phyloP scores from a whole-genome alignment of 2,797 vertebrate species.

The Chelidonichthys spinosus region DNA sequence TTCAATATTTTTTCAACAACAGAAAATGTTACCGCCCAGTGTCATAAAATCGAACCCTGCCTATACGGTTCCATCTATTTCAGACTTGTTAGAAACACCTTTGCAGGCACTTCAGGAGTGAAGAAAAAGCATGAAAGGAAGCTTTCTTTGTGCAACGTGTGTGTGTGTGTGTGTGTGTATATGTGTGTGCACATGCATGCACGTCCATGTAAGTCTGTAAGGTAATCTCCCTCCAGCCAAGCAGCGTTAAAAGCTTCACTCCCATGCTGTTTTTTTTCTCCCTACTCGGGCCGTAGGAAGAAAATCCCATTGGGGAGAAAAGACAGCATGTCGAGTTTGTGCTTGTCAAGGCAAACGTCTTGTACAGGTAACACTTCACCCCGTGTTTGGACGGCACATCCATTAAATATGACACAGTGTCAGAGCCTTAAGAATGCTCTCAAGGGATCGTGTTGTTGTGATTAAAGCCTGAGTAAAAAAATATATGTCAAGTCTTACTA shows the following conservation, averaged over 20 bases:
- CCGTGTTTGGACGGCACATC: constrained; percentile 58
- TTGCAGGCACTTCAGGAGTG: not conserved
- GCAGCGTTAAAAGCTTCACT: constrained; percentile 63
- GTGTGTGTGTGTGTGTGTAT: constrained; percentile 40
- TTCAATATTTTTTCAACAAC: not conserved
- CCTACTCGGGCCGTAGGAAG: constrained; percentile 22
- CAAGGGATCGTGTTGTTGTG: constrained; percentile 24
- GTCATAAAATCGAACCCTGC: not conserved
- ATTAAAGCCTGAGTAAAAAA: constrained; percentile 44
- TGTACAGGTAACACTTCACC: constrained; percentile 62
- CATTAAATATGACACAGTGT: constrained; percentile 62
- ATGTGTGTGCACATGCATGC: constrained; percentile 21
- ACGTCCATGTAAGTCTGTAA: constrained; percentile 44
- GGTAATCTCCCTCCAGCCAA: constrained; percentile 57
- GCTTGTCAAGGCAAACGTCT: constrained; percentile 50
- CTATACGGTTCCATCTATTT: not conserved
- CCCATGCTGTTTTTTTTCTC: constrained; percentile 20
- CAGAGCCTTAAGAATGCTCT: constrained; percentile 44
- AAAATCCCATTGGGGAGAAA: constrained; percentile 67
- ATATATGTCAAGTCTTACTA: constrained; percentile 32
- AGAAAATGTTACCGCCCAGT: not conserved
- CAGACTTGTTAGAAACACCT: not conserved
- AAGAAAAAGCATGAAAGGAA: constrained; percentile 31
- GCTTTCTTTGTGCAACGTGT: constrained; percentile 14
- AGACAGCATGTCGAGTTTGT: constrained; percentile 64